Evolutionary conservation across 2,888 invertebrate species (phyloP).

Genomic region (Caenorhabditis sp.): DNA sequence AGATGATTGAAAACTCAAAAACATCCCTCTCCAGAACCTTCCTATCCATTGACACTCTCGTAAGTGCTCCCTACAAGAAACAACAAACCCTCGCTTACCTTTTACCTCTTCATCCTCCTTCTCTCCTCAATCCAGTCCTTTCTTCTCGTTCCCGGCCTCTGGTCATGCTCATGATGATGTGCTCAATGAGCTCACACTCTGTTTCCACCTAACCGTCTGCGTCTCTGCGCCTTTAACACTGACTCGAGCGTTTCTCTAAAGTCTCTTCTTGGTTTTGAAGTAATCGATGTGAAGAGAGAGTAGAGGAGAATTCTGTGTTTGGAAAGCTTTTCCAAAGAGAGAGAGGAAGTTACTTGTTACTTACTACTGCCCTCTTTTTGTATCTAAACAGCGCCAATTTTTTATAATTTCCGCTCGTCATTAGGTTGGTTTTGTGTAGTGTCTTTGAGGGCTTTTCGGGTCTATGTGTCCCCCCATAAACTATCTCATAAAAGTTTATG

Average conservation of each 20-base stretch:
- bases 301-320: constrained; percentile 25
- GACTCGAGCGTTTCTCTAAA: constrained; percentile 25
- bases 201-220: constrained; percentile 25
- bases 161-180: constrained; percentile 42
- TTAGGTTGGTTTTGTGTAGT: constrained; percentile 1
- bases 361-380: constrained; percentile 16
- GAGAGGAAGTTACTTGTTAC: constrained; percentile 45
- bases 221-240: constrained; percentile 23
- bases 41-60: not conserved
- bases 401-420: constrained; percentile 7
- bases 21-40: not conserved
- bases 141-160: constrained; percentile 18
- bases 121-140: not conserved
- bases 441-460: not conserved
- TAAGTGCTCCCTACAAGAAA: not conserved
- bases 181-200: constrained; percentile 46
- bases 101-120: constrained; percentile 1
- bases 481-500: not conserved
- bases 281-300: constrained; percentile 43
- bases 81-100: constrained; percentile 23
- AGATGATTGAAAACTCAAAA: not conserved
- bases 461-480: not conserved
- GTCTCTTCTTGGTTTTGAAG: constrained; percentile 30
- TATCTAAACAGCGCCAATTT: constrained; percentile 20
- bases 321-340: constrained; percentile 13